These are phyloP conservation scores for Sebastes matsubarae DNA, from an alignment of 2,797 vertebrate species.

Conservation along the genomic window DNA sequence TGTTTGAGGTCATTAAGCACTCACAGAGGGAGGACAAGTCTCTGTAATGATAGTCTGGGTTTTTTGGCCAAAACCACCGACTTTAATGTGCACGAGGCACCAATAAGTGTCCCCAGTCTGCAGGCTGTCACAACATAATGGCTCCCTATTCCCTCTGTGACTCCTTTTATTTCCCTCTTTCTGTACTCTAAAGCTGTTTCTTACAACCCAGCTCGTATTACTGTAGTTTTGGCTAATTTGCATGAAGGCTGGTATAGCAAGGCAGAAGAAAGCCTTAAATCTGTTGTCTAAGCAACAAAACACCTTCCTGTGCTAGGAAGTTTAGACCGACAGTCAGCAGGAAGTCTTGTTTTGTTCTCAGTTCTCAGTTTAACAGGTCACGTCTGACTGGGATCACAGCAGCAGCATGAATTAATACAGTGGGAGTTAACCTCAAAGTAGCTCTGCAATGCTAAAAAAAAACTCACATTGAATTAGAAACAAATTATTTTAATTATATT, in stretches of 20 bases:
- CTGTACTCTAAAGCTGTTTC: slow-evolving; percentile 6
- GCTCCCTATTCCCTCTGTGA: neutral
- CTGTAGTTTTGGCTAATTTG: slow-evolving; percentile 19
- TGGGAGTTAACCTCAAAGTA: neutral
- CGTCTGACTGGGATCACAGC: neutral
- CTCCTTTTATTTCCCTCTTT: slow-evolving; percentile 13
- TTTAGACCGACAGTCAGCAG: neutral
- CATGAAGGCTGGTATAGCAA: neutral
- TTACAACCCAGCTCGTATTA: neutral
- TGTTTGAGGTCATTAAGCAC: slow-evolving; percentile 65
- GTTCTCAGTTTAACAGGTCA: slow-evolving; percentile 2
- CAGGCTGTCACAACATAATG: slow-evolving; percentile 14
- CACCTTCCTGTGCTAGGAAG: neutral
- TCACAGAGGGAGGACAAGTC: slow-evolving; percentile 62
- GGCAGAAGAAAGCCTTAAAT: neutral
- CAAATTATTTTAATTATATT: neutral
- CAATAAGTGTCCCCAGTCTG: slow-evolving; percentile 26
- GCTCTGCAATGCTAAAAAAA: neutral
- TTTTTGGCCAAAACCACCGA: slow-evolving; percentile 39
- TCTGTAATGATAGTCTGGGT: slow-evolving; percentile 47
- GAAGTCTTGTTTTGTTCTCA: neutral
- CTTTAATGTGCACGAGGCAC: slow-evolving; percentile 33
- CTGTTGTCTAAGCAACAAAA: neutral
- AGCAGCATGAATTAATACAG: neutral
- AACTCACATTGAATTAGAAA: neutral